A percentile compares a stretch with the other conserved stretches of the same genome.
Conservation (phyloP, 2,888 invertebrate species). For the Mimachlamys varia region DNA sequence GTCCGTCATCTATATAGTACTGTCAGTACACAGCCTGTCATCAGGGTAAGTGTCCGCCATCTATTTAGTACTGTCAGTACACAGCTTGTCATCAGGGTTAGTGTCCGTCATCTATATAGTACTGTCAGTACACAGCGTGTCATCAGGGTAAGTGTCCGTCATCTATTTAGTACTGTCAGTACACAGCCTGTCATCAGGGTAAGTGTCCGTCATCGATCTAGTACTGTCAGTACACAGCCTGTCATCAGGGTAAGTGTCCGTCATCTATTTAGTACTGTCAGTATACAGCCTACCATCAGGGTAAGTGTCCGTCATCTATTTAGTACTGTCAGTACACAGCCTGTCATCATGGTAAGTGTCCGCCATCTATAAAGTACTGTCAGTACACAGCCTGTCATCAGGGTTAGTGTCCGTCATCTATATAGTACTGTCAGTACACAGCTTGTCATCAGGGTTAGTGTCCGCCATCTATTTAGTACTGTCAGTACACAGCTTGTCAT, state of each 20-base stretch:
- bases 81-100: conserved; percentile 55
- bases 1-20: too few species aligned
- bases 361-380: conserved; percentile 37
- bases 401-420: conserved; percentile 46
- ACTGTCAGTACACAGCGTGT: conserved; percentile 55
- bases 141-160: conserved; percentile 48
- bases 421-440: conserved; percentile 45
- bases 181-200: conserved; percentile 56
- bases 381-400: conserved; percentile 52
- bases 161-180: conserved; percentile 44
- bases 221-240: conserved; percentile 53
- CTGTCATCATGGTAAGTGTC: conserved; percentile 53
- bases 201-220: not conserved
- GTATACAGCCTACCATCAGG: conserved; percentile 53
- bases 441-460: conserved; percentile 55
- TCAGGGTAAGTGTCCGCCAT: conserved; percentile 46
- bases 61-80: conserved; percentile 45
- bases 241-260: conserved; percentile 51
- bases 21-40: conserved; percentile 55
- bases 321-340: conserved; percentile 50
- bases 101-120: not conserved
- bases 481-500: conserved; percentile 53
- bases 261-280: conserved; percentile 43
- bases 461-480: not conserved
- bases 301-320: conserved; percentile 40